Conservation (phyloP, 2,888 invertebrate species). For the Carcina quercana region DNA sequence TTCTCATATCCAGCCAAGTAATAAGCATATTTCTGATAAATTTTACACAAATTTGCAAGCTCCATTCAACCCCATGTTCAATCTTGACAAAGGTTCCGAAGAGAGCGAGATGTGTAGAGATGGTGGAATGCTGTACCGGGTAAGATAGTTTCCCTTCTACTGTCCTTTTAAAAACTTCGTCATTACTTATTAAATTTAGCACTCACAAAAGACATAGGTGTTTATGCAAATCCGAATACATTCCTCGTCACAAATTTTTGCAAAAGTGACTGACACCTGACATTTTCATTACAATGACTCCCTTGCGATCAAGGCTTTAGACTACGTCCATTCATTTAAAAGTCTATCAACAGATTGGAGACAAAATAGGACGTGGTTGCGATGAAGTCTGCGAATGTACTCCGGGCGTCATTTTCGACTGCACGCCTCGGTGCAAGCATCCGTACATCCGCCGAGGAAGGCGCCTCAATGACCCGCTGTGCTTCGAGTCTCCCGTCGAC, state of each 20-base stretch:
- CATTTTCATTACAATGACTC: no score
- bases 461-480: conserved; percentile 79
- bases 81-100: conserved; percentile 28
- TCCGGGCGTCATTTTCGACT: conserved; percentile 79
- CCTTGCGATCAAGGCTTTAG: no score
- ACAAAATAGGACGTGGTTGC: conserved; percentile 82
- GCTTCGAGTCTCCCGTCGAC: conserved; percentile 79
- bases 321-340: no score
- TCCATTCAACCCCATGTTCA: conserved; percentile 48
- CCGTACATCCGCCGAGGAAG: conserved; percentile 82
- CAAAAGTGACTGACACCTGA: no score
- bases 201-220: no score
- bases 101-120: conserved; percentile 41
- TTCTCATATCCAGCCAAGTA: conserved; percentile 26
- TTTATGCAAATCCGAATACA: no score
- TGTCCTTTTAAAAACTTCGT: no score
- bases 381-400: conserved; percentile 85
- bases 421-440: conserved; percentile 81
- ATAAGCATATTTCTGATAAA: conserved; percentile 47
- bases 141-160: no score
- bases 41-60: conserved; percentile 57
- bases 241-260: no score
- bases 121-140: conserved; percentile 66
- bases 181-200: no score
- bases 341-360: conserved; percentile 83